Conservation (phyloP, 2,113 vertebrate genomes). For the Cynocephalus volans region DNA sequence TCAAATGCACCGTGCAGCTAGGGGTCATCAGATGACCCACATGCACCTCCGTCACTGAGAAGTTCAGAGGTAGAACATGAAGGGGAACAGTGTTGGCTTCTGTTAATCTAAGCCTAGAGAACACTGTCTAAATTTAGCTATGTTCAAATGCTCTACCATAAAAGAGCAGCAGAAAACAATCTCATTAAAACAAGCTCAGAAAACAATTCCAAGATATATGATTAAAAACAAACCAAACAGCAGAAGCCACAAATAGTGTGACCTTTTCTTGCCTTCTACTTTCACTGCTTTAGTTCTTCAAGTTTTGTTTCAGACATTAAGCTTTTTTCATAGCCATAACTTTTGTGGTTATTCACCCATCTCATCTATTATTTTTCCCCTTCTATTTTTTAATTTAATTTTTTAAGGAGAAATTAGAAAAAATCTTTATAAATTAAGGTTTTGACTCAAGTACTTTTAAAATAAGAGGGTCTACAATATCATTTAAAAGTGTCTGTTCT, state of each 20-base stretch:
- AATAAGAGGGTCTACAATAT: neutral
- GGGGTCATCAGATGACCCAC: neutral
- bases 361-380: neutral
- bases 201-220: conserved; percentile 59
- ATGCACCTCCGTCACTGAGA: neutral
- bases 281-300: neutral
- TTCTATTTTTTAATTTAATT: conserved; percentile 20
- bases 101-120: neutral
- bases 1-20: neutral
- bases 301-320: neutral
- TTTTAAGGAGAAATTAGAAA: conserved; percentile 51
- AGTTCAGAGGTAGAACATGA: conserved; percentile 34
- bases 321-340: conserved; percentile 18
- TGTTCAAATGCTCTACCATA: neutral
- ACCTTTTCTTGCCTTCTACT: conserved; percentile 28
- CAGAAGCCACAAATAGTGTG: conserved; percentile 34
- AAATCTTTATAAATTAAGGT: conserved; percentile 10
- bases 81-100: neutral
- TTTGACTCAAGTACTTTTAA: conserved; percentile 59
- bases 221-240: conserved; percentile 57
- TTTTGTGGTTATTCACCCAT: conserved; percentile 7
- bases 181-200: conserved; percentile 65
- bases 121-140: conserved; percentile 32
- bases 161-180: conserved; percentile 59
- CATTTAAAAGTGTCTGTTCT: conserved; percentile 21